These are phyloP conservation scores for Strix aluco DNA, from an alignment of 2,113 vertebrate genomes.

Conservation along the genomic window DNA sequence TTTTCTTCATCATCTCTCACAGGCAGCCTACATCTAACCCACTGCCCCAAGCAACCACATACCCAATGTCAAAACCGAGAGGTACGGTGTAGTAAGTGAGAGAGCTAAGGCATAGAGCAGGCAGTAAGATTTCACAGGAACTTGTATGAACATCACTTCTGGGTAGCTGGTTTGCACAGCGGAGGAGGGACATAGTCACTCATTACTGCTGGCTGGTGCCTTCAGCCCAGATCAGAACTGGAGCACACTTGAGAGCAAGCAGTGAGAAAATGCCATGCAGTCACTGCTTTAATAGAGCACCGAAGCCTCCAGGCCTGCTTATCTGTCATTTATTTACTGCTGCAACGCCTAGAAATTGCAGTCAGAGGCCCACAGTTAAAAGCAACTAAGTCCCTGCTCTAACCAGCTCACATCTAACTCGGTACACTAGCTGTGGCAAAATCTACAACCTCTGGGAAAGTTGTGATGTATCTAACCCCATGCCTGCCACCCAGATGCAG, in stretches of 20 bases:
- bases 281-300: rapidly evolving
- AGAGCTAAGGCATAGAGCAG: not conserved
- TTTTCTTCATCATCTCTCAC: not conserved
- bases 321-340: not conserved
- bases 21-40: not conserved
- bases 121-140: not conserved
- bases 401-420: not conserved
- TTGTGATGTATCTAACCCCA: not conserved
- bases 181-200: not conserved
- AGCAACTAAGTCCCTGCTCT: not conserved
- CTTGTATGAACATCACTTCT: not conserved
- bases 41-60: not conserved
- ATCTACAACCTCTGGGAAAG: not conserved
- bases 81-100: not conserved
- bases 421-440: not conserved
- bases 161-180: not conserved
- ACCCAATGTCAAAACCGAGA: not conserved
- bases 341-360: not conserved
- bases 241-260: not conserved
- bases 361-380: rapidly evolving
- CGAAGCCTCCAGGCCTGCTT: not conserved
- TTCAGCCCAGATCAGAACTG: not conserved
- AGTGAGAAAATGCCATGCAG: not conserved
- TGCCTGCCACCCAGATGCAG: not conserved
- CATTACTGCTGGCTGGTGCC: not conserved